Conservation (phyloP, 2,888 invertebrate species). For the Dichetophora obliterata region DNA sequence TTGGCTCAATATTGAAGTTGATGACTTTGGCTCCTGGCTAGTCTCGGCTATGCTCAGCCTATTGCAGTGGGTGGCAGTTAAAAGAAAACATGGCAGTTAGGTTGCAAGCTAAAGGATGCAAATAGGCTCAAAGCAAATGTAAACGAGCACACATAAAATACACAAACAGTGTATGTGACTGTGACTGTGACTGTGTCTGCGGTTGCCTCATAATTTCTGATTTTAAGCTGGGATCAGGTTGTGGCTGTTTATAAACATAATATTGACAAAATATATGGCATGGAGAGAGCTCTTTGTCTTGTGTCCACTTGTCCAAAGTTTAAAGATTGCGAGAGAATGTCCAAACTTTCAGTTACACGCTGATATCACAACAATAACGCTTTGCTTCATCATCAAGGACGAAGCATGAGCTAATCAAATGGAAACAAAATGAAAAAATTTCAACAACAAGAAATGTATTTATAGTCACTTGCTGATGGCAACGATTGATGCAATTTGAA, state of each 20-base stretch:
- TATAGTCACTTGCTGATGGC: no score
- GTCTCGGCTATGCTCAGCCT: background rate
- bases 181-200: constrained; percentile 2
- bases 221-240: background rate
- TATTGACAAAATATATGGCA: background rate
- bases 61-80: background rate
- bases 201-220: constrained; percentile 18
- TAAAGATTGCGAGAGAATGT: background rate
- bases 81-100: background rate
- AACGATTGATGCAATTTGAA: background rate
- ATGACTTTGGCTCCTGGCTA: constrained; percentile 20
- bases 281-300: background rate
- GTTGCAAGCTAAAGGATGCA: background rate
- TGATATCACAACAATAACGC: background rate
- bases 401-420: background rate
- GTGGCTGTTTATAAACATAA: background rate
- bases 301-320: background rate
- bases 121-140: constrained; percentile 28
- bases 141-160: constrained; percentile 18
- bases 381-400: background rate
- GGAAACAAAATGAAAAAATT: background rate
- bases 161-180: background rate
- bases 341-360: background rate
- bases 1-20: constrained; percentile 26
- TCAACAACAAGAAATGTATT: no score